phyloP scores from a whole-genome alignment of 2,113 vertebrate genomes.

The Coregonus clupeaformis region DNA sequence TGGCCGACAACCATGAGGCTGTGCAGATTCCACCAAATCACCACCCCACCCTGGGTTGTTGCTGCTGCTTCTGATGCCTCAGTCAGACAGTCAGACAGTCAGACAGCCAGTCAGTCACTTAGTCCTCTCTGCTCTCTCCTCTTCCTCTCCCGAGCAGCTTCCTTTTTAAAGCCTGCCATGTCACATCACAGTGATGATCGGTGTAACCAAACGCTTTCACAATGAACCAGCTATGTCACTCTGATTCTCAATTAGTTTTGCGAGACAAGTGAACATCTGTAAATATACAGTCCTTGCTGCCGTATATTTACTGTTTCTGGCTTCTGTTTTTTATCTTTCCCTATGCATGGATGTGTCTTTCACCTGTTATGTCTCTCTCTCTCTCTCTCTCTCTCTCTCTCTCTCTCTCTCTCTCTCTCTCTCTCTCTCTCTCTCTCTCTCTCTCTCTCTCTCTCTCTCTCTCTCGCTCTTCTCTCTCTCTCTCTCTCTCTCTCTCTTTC shows the following conservation, averaged over 20 bases:
- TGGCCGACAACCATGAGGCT: constrained; percentile 32
- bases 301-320: constrained; percentile 43
- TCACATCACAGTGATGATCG: constrained; percentile 47
- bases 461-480: neutral
- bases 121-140: neutral
- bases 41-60: constrained; percentile 1
- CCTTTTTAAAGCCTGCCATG: neutral
- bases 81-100: too few relatives aligned
- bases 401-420: neutral
- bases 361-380: neutral
- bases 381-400: too few relatives aligned
- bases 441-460: neutral
- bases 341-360: neutral
- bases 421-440: too few relatives aligned
- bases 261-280: constrained; percentile 32
- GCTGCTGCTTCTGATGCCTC: too few relatives aligned
- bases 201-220: constrained; percentile 31
- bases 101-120: too few relatives aligned
- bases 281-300: constrained; percentile 43
- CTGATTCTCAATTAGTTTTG: constrained; percentile 13
- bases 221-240: constrained; percentile 25
- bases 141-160: neutral
- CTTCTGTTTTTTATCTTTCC: constrained; percentile 24
- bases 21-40: constrained; percentile 17
- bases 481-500: too few relatives aligned